A percentile compares a stretch with the other conserved stretches of the same genome.
phyloP scores from a whole-genome alignment of 2,113 vertebrate genomes.

The Microtus oregoni region DNA sequence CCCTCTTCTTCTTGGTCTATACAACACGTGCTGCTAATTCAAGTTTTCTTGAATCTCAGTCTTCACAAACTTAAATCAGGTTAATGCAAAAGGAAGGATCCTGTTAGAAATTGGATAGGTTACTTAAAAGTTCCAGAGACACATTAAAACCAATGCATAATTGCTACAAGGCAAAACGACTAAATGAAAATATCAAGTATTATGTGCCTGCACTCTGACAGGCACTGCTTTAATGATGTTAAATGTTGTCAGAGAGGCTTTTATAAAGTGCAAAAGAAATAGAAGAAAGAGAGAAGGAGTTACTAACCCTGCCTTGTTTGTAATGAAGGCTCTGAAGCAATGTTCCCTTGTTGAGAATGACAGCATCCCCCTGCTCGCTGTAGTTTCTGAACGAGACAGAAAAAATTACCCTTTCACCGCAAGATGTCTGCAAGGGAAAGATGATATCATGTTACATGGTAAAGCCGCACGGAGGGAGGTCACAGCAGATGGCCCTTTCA shows the following conservation, averaged over 20 bases:
- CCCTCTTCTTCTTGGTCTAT: not conserved
- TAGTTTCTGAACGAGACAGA: not conserved
- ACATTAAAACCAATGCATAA: constrained; percentile 17
- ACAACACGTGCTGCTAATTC: not conserved
- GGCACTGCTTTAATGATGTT: not conserved
- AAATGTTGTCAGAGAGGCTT: not conserved
- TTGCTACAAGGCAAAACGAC: constrained; percentile 33
- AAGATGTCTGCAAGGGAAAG: not conserved
- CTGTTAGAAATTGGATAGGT: not conserved
- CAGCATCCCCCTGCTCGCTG: not conserved
- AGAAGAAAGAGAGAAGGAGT: not conserved
- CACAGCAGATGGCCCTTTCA: not conserved
- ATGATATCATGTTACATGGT: not conserved
- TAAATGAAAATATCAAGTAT: constrained; percentile 39
- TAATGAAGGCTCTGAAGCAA: constrained; percentile 9
- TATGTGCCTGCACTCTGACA: not conserved
- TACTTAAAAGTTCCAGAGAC: constrained; percentile 34
- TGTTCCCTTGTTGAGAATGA: not conserved
- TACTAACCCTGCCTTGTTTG: not conserved
- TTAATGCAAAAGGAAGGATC: constrained; percentile 42
- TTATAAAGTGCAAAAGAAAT: not conserved
- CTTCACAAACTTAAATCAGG: constrained; percentile 29
- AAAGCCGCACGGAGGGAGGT: not conserved
- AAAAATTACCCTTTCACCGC: too few species aligned
- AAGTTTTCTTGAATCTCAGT: not conserved